Conservation (phyloP, 92 coral and sea anemone genomes). For the Virgularia gustaviana region DNA sequence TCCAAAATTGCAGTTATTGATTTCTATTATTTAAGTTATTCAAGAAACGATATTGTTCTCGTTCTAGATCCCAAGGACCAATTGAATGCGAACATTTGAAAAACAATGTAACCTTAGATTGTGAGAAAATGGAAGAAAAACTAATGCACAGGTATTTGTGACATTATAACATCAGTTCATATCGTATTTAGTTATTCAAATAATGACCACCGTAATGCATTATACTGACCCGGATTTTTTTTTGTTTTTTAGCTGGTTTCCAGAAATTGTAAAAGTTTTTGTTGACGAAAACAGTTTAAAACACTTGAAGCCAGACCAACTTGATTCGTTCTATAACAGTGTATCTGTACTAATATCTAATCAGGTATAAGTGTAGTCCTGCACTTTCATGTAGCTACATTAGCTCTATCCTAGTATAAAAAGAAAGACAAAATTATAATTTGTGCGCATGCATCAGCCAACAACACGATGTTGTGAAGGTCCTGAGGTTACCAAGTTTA, state of each 20-base stretch:
- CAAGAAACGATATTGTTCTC: no score
- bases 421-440: no score
- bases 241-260: conserved; percentile 71
- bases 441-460: no score
- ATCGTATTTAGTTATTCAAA: no score
- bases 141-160: conserved; percentile 99
- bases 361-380: no score
- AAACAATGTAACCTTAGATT: conserved; percentile 92
- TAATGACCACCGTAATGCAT: no score
- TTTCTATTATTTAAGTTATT: background rate
- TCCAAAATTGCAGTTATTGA: background rate
- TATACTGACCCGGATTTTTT: background rate
- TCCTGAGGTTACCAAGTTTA: no score
- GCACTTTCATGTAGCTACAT: no score
- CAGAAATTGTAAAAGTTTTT: conserved; percentile 96
- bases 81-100: conserved; percentile 96
- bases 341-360: conserved; percentile 88
- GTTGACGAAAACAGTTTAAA: conserved; percentile 92
- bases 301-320: conserved; percentile 75
- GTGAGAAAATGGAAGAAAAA: conserved; percentile 96
- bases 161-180: no score
- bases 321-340: conserved; percentile 94
- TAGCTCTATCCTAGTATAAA: no score
- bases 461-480: no score
- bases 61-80: conserved; percentile 80